phyloP scores from a whole-genome alignment of 2,113 vertebrate species.

The Zapornia atra region DNA sequence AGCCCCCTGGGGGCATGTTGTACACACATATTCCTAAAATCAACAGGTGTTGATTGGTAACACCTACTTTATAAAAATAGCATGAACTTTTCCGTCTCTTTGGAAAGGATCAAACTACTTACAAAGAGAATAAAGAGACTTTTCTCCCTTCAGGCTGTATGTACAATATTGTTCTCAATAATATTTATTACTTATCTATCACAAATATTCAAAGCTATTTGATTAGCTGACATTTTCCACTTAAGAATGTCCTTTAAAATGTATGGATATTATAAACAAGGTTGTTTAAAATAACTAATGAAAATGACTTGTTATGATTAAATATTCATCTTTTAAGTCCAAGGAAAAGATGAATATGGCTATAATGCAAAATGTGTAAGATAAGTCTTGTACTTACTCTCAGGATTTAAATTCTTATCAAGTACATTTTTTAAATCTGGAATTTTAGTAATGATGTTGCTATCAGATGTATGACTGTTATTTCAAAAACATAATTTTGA shows the following conservation, averaged over 20 bases:
- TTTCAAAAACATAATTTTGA: background rate
- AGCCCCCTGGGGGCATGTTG: fast-evolving
- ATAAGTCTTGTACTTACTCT: background rate
- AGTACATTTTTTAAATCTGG: background rate
- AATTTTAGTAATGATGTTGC: background rate
- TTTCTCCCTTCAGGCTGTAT: background rate
- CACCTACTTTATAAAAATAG: background rate
- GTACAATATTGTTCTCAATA: background rate
- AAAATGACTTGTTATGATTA: background rate
- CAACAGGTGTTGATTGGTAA: background rate
- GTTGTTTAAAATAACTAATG: background rate
- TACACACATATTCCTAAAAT: background rate
- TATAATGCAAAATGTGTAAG: background rate
- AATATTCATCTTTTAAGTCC: background rate
- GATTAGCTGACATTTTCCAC: background rate
- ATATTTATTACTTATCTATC: background rate
- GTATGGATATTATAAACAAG: background rate
- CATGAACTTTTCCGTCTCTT: background rate
- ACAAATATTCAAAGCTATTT: background rate
- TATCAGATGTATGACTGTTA: background rate
- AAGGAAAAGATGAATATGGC: background rate
- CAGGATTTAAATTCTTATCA: background rate
- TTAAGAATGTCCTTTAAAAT: background rate
- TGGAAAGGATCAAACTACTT: background rate
- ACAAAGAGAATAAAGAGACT: background rate